Base-by-base conservation (phyloP, 2,113 vertebrate genomes). In the Muntiacus reevesi region DNA sequence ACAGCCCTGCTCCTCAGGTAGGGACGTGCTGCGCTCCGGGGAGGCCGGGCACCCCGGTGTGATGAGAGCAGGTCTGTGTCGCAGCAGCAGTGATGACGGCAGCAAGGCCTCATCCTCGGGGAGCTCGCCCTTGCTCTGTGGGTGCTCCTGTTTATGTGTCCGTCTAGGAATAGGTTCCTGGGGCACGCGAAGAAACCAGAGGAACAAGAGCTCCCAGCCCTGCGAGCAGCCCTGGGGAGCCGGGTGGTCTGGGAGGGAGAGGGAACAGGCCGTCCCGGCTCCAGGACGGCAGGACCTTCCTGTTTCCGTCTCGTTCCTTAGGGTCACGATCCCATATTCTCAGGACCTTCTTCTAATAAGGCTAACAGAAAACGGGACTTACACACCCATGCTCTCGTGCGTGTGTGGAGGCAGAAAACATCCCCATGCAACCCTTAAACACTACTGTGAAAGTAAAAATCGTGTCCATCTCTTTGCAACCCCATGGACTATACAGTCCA, bases 21-120 rank as follows among this genome's bases (percentile, higher is more conserved):
- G 0, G 36, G 23, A 45, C 0, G 8, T 9, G 13, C 6, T 28
- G 21, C 13, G 81, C 8, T 43, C 28, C 0, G 0, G 59, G 52
- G 85, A 52, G 62, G 40, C n/a, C 10, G 30, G 89, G 33, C 30
- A 23, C 43, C 52, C 54, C 45, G 12, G 43, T 59, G 27, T 62
- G 17, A 30, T 25, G 4, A 12, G 11, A 54, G 16, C 14, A 3
- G 13, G 21, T 10, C 64, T 43, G 14, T 7, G n/a, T 79, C 52
- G 30, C 15, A 71, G 36, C 50, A 15, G 23, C 28, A 6, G 78
- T 19, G 3, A 15, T 0, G 3, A 11, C 0, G 13, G 62, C 33
- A 4, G 60, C 21, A 21, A 30, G 36, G 30, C 23, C 47, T 33
- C 15, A 17, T 14, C 45, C 11, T 36, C 21, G 17, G 47, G 33